Base-by-base conservation (phyloP, 2,113 vertebrate genomes). In the Platanista minor region DNA sequence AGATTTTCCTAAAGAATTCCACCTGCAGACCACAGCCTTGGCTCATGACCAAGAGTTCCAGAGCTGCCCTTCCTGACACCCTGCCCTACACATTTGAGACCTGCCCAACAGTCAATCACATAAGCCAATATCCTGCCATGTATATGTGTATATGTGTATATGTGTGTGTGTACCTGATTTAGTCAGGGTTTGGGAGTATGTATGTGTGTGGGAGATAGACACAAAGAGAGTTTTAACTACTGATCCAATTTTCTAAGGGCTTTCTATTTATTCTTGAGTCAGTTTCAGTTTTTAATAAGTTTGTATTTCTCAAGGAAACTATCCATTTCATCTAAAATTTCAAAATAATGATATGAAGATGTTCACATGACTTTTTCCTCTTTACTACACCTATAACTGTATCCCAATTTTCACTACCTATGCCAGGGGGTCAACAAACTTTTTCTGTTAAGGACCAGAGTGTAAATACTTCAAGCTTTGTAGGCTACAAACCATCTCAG, bases 321-420 rank as follows among this genome's bases (percentile, higher is more conserved):
- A 96, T 62, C 27, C 33, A 62, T 83, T 75, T 91, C n/a, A 80
- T 49, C 33, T 59, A 84, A 61, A 83, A 11, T 66, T 87, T 74
- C 61, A 87, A 82, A 86, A 39, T 41, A 87, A 66, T n/a, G 72
- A 83, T 61, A n/a, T 13, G 46, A 86, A 95, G 43, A 18, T 1
- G 1, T 43, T 92, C 85, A 89, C 15, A 14, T 23, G 18, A 75
- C 18, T 66, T 33, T 69, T 82, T 43, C 21, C 86, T 82, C 91
- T 90, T 83, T 39, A 78, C 15, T 54, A 87, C 39, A 61, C 17
- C 39, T 43, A 64, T 1, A 83, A 33, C 21, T 87, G 9, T 78
- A 74, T 33, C 12, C 20, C 46, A 84, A 39, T 75, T 84, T 80
- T 84, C 59, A 74, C 0, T 75, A n/a, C 54, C 81, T 87, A 49